Base-by-base conservation (phyloP, 2,113 vertebrate genomes). In the Eubucco bourcierii region DNA sequence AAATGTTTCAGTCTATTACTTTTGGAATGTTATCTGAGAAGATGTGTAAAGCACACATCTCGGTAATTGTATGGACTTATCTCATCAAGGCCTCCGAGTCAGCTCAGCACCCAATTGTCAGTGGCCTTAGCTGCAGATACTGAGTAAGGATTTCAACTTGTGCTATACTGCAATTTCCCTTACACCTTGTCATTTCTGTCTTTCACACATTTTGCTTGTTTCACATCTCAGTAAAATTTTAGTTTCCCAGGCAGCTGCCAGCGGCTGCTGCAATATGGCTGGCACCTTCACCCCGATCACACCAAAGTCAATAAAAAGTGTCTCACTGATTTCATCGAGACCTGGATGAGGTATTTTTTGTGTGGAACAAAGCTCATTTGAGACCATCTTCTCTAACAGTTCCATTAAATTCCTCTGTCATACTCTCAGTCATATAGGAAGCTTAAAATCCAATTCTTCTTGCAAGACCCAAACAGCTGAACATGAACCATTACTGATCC, bases 141-240 rank as follows among this genome's bases (percentile, higher is more conserved):
- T 5, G 21, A 64, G 17, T 34, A 90, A 84, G 88, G 70, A 86
- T 85, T 94, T 94, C 29, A 21, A 66, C 47, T n/a, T 44, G n/a
- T 47, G 67, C 61, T 79, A 37, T 34, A 63, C 47, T 84, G 47
- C 28, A 76, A 87, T 64, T 41, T 80, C 80, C 86, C 82, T 80
- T 68, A 66, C 93, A 75, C 87, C 68, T 87, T 94, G 80, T 94
- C 88, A 91, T 56, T 63, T 84, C 74, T 91, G 29, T 90, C 84
- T 95, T 95, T 94, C 77, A 87, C 70, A 93, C 34, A 11, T 97
- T 92, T 80, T 84, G 27, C 44, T 71, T 79, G 50, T 70, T 95
- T 81, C 80, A 13, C 79, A 80, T 90, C 70, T 88, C 66, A 73
- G 84, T 63, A 84, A 85, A 92, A 66, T 78, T 84, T 84, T 41